Evolutionary conservation across 2,113 vertebrate species (phyloP).

Genomic region (Anseranas semipalmata): DNA sequence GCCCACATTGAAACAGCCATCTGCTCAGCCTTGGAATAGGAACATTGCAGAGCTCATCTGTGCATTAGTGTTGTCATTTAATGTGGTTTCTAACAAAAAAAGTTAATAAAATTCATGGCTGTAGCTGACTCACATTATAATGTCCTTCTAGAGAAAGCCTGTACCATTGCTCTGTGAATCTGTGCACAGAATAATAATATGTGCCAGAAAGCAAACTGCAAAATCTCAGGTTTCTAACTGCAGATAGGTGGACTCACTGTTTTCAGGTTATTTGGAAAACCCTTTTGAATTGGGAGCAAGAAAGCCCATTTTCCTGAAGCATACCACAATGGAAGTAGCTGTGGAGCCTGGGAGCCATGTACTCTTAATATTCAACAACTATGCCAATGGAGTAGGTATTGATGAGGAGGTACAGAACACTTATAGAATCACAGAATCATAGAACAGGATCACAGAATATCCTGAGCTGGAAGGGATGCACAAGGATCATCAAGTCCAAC

Average conservation of each 20-base stretch:
- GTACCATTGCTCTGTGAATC: constrained; percentile 14
- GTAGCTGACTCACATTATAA: constrained; percentile 66
- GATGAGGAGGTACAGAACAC: not conserved
- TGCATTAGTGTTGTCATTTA: constrained; percentile 57
- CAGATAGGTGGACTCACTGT: not conserved
- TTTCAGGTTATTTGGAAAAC: not conserved
- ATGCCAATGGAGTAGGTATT: not conserved
- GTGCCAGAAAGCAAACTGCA: constrained; percentile 3
- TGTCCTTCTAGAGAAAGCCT: constrained; percentile 18
- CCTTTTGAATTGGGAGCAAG: not conserved
- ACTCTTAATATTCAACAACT: not conserved
- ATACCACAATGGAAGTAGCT: not conserved
- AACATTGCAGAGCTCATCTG: constrained; percentile 53
- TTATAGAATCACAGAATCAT: too few species aligned
- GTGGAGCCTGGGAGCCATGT: not conserved
- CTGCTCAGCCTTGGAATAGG: constrained; percentile 58
- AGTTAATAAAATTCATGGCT: constrained; percentile 64
- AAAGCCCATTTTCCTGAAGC: constrained; percentile 58
- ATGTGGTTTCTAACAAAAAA: constrained; percentile 60
- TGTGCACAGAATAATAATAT: constrained; percentile 62
- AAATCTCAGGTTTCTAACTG: constrained; percentile 30
- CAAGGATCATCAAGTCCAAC: too few species aligned
- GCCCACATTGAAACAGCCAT: constrained; percentile 53
- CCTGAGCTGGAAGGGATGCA: too few species aligned
- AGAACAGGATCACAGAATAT: too few species aligned